Percentiles rank a stretch among this genome's conserved stretches.
phyloP scores from a whole-genome alignment of 2,113 vertebrate genomes.

The Saguinus midas region DNA sequence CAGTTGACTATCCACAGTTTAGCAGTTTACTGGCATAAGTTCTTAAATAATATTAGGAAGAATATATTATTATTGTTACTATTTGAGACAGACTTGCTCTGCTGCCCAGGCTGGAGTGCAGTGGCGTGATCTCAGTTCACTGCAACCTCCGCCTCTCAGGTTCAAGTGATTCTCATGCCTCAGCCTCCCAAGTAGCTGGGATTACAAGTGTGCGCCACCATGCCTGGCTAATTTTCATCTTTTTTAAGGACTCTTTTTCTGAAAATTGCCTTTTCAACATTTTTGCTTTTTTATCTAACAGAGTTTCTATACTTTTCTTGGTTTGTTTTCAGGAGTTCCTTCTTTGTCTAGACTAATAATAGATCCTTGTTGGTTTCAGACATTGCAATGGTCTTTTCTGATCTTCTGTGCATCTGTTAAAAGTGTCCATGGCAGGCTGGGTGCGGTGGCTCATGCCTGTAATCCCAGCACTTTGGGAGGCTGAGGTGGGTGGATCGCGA shows the following conservation, averaged over 20 bases:
- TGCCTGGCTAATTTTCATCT: too few species aligned
- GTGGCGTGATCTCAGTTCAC: too few species aligned
- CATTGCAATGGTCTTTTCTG: not conserved
- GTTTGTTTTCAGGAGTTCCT: not conserved
- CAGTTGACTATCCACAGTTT: not conserved
- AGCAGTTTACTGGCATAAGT: not conserved
- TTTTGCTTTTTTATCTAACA: not conserved
- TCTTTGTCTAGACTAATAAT: not conserved
- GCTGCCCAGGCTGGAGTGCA: too few species aligned
- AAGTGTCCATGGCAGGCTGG: not conserved
- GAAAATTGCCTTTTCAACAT: constrained; percentile 11
- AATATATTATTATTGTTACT: not conserved
- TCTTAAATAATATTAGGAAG: not conserved
- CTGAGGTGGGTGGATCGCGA: too few species aligned
- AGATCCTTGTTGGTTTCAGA: not conserved
- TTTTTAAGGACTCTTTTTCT: not conserved
- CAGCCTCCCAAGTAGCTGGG: too few species aligned
- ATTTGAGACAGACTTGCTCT: too few species aligned
- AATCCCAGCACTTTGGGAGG: too few species aligned
- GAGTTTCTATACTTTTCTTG: not conserved
- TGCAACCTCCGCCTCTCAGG: too few species aligned
- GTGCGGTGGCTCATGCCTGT: too few species aligned
- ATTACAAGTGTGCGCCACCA: too few species aligned
- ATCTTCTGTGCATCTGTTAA: not conserved
- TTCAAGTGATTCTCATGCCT: too few species aligned